Conservation (phyloP, 2,888 invertebrate species). For the Leptopterna dolabrata region DNA sequence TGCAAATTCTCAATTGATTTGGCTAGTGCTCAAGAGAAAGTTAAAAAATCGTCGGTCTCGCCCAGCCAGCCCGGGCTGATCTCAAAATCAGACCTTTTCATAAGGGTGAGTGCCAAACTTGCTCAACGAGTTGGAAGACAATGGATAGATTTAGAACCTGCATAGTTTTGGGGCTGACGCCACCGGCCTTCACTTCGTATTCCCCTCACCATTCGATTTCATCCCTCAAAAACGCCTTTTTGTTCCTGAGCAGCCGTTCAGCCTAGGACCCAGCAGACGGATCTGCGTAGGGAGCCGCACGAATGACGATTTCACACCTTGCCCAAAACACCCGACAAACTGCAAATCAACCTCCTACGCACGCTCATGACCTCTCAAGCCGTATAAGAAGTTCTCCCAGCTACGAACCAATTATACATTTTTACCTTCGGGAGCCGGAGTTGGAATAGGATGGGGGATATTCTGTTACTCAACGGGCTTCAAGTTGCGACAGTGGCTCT, state of each 20-base stretch:
- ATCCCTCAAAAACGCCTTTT: background rate
- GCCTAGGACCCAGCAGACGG: background rate
- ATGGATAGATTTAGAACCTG: too few relatives aligned
- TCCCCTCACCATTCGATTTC: background rate
- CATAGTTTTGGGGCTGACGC: background rate
- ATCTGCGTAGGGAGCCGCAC: constrained; percentile 21
- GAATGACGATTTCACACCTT: background rate
- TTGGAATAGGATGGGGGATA: background rate
- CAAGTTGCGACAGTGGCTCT: background rate
- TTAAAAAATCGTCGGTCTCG: too few relatives aligned
- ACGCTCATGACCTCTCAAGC: background rate
- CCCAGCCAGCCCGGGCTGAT: too few relatives aligned
- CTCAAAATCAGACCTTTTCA: too few relatives aligned
- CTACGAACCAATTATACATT: background rate
- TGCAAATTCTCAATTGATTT: too few relatives aligned
- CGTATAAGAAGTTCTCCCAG: background rate
- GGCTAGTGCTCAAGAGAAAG: too few relatives aligned
- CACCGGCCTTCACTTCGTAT: background rate
- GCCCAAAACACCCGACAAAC: background rate
- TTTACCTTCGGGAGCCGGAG: background rate
- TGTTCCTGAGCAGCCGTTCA: constrained; percentile 15
- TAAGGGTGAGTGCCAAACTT: too few relatives aligned
- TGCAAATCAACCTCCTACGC: constrained; percentile 20
- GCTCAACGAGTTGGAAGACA: too few relatives aligned
- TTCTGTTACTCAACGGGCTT: background rate